phyloP scores from a whole-genome alignment of 2,113 vertebrate species.

The Eclectus roratus region DNA sequence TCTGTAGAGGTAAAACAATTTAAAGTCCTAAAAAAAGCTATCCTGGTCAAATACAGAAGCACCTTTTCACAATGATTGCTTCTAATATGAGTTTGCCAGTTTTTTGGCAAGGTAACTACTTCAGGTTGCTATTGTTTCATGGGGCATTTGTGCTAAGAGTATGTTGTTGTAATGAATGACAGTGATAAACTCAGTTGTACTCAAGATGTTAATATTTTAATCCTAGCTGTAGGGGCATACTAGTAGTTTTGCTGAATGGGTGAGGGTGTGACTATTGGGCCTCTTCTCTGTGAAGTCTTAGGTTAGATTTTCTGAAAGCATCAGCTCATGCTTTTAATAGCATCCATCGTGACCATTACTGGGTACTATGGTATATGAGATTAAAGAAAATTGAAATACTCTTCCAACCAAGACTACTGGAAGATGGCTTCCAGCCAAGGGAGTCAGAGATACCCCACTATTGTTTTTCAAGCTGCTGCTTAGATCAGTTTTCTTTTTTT shows the following conservation, averaged over 20 bases:
- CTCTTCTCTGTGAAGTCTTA: neutral
- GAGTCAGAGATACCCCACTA: accelerated
- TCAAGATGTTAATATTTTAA: neutral
- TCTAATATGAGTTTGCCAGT: neutral
- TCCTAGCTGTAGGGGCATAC: accelerated
- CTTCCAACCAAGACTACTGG: neutral
- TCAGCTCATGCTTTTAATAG: neutral
- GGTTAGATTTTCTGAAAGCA: neutral
- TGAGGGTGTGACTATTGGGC: accelerated
- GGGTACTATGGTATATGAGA: neutral
- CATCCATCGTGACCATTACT: neutral
- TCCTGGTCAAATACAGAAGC: neutral
- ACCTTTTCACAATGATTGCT: neutral
- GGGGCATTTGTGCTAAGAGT: neutral
- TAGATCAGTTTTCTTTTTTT: neutral
- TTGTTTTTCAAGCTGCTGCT: neutral
- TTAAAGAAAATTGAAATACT: neutral
- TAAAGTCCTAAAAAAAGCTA: neutral
- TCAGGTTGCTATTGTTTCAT: neutral
- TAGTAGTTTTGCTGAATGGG: neutral
- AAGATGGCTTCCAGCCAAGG: neutral
- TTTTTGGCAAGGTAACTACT: neutral
- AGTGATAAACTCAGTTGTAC: neutral
- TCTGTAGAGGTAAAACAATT: neutral
- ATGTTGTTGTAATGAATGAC: neutral